Conservation (phyloP, 1,140 invertebrate species). For the Aphelenchoides avenae region DNA sequence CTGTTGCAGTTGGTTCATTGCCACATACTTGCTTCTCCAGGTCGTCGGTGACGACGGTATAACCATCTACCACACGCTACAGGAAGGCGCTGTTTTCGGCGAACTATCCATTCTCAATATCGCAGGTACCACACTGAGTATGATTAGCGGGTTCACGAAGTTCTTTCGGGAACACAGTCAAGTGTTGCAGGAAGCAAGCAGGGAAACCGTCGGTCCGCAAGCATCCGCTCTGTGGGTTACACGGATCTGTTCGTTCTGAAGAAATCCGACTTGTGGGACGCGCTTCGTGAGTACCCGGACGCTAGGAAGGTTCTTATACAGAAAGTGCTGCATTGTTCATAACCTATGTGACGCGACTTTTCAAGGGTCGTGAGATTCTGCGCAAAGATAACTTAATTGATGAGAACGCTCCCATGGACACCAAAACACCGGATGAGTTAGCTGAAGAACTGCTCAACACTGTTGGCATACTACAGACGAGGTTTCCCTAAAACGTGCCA, state of each 20-base stretch:
- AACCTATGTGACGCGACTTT: not conserved
- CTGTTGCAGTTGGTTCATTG: not conserved
- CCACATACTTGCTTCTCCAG: constrained; percentile 18
- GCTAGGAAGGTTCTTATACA: constrained; percentile 80
- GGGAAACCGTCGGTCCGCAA: constrained; percentile 62
- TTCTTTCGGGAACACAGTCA: not conserved
- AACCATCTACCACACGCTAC: constrained; percentile 33
- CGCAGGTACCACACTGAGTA: constrained; percentile 23
- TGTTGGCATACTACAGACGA: constrained; percentile 70
- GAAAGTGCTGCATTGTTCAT: constrained; percentile 29
- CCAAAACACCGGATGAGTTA: constrained; percentile 63
- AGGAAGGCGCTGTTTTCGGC: constrained; percentile 56
- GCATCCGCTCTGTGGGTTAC: constrained; percentile 61
- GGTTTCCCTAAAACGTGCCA: constrained; percentile 51
- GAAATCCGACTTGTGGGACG: constrained; percentile 64
- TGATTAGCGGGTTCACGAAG: not conserved
- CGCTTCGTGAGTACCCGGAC: constrained; percentile 78
- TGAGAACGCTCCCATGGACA: constrained; percentile 68
- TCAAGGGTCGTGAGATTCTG: constrained; percentile 76
- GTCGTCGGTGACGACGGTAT: constrained; percentile 47
- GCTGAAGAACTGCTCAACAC: constrained; percentile 62
- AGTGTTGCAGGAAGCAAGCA: constrained; percentile 51
- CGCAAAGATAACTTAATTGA: constrained; percentile 86
- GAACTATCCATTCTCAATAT: constrained; percentile 58
- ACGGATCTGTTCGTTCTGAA: constrained; percentile 62